phyloP scores from a whole-genome alignment of 2,797 vertebrate genomes.

The Poecilia velifera region DNA sequence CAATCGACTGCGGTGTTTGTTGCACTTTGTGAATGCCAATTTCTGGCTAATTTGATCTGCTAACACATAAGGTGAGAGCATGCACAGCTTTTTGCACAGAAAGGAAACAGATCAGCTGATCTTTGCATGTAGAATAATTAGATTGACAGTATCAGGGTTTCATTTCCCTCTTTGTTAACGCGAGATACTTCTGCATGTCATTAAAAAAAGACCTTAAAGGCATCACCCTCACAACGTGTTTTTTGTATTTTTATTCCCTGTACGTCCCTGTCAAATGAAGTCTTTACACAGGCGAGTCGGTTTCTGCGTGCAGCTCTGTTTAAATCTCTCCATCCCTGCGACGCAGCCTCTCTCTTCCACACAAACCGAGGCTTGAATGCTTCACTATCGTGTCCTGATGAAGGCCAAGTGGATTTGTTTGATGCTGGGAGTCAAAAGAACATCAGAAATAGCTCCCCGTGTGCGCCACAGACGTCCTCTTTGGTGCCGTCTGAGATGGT shows the following conservation, averaged over 20 bases:
- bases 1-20: not conserved
- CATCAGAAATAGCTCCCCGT: constrained; percentile 42
- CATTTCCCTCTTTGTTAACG: not conserved
- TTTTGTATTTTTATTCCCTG: not conserved
- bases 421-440: constrained; percentile 49
- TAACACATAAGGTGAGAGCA: not conserved
- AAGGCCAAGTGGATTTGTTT: constrained; percentile 53
- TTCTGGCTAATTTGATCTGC: not conserved
- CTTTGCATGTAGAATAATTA: constrained; percentile 14
- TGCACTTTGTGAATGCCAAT: not conserved
- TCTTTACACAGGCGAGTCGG: not conserved
- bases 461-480: constrained; percentile 8
- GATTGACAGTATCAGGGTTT: constrained; percentile 3
- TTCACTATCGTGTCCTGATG: constrained; percentile 16
- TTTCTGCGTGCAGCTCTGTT: not conserved
- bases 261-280: not conserved
- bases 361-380: constrained; percentile 18
- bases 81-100: not conserved
- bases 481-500: constrained; percentile 4
- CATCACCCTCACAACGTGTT: not conserved
- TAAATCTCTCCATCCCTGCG: constrained; percentile 10
- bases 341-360: constrained; percentile 1
- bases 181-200: not conserved
- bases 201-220: not conserved
- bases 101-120: not conserved